Percentiles rank a stretch among this genome's conserved stretches.
Evolutionary conservation across 2,888 invertebrate genomes (phyloP).

Genomic region (Thymelicus lineola): DNA sequence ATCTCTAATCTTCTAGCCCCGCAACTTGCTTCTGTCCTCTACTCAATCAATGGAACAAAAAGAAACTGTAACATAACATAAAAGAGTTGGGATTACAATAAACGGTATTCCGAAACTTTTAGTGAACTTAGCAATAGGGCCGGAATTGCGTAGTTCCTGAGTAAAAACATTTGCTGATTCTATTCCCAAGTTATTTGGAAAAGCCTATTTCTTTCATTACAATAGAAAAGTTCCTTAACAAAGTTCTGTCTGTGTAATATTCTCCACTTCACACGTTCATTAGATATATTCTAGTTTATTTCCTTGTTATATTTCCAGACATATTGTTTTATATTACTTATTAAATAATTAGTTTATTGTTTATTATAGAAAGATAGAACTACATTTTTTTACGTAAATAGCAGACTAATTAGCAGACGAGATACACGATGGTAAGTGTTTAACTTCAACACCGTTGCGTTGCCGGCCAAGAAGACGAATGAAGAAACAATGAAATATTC

Average conservation of each 20-base stretch:
- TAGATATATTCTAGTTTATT: neutral
- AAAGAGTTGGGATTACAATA: slow-evolving; percentile 55
- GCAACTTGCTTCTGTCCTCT: slow-evolving; percentile 43
- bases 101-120: slow-evolving; percentile 43
- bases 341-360: too few relatives aligned
- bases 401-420: too few relatives aligned
- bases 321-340: too few relatives aligned
- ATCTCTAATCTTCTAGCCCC: slow-evolving; percentile 41
- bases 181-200: slow-evolving; percentile 35
- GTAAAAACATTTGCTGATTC: slow-evolving; percentile 50
- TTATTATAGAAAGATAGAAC: too few relatives aligned
- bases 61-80: slow-evolving; percentile 48
- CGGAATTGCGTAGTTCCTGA: slow-evolving; percentile 48
- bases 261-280: slow-evolving; percentile 1
- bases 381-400: too few relatives aligned
- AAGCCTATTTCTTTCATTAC: slow-evolving; percentile 21
- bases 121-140: slow-evolving; percentile 48
- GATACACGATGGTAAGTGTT: too few relatives aligned
- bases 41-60: slow-evolving; percentile 48
- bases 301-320: too few relatives aligned
- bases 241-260: slow-evolving; percentile 9
- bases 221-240: slow-evolving; percentile 16
- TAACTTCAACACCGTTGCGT: too few relatives aligned
- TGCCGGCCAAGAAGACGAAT: too few relatives aligned
- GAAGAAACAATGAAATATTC: too few relatives aligned